Base-by-base conservation (phyloP, 2,113 vertebrate genomes). In the Excalfactoria chinensis region DNA sequence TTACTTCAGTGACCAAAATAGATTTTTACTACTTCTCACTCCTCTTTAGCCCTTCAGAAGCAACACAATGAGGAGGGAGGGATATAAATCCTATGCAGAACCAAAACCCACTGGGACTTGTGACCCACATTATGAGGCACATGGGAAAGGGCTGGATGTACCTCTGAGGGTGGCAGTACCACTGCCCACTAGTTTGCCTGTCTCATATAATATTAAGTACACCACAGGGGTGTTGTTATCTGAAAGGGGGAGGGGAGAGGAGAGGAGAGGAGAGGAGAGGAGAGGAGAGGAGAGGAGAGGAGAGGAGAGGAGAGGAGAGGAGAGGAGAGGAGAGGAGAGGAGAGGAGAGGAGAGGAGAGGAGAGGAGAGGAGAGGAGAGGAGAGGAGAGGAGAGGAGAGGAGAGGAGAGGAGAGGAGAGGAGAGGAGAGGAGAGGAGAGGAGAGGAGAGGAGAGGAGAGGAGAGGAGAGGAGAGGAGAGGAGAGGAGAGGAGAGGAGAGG, bases 1-100 rank as follows among this genome's bases (percentile, higher is more conserved):
- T 97, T 96, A 95, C 83, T 97, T 94, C 58, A 93, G 87, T 72
- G 91, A 96, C 93, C 91, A 92, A 97, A 97, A 97, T 96, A 97
- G 95, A 90, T 72, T 90, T 96, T 94, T 94, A 96, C 96, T 93
- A 93, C 87, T 95, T 90, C 93, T 95, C 78, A 85, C 88, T 97
- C 88, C 85, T 86, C 91, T 97, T 82, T 66, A 71, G 86, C 51
- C 73, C 73, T 84, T 58, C 15, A 20, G 75, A 83, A 94, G 77
- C 79, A 93, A 83, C 79, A 68, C 55, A 66, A 86, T n/a, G 70
- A 90, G 60, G 77, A 87, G 40, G 55, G 87, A 81, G n/a, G 62
- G 87, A 18, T 14, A 72, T 48, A 89, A 92, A 95, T 71, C 86
- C 75, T 48, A 22, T 4, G 30, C 74, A 56, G 68, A 81, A 71